These are phyloP conservation scores for Labroides dimidiatus DNA, from an alignment of 2,797 vertebrate species.

Conservation along the genomic window DNA sequence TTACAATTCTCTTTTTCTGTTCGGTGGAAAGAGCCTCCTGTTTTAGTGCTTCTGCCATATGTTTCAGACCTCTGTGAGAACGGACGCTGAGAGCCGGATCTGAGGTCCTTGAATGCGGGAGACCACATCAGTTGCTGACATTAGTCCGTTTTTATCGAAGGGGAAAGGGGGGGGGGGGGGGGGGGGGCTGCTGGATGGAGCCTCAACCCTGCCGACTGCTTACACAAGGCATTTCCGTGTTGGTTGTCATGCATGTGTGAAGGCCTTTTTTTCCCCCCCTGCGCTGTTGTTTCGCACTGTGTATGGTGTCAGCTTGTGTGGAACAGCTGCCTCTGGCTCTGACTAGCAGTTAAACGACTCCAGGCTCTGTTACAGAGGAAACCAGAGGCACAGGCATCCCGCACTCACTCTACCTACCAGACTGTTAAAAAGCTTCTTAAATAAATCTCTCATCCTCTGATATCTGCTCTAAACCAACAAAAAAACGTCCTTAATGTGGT, in stretches of 20 bases:
- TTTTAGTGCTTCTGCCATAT: conserved; percentile 59
- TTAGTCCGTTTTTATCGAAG: conserved; percentile 63
- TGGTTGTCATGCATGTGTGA: conserved; percentile 68
- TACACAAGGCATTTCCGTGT: conserved; percentile 74
- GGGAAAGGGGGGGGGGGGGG: conserved; percentile 35
- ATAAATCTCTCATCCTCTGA: not conserved
- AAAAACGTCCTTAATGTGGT: not conserved
- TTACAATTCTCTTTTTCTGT: conserved; percentile 39
- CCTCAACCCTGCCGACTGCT: conserved; percentile 58
- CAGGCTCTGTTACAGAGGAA: conserved; percentile 19
- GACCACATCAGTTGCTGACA: conserved; percentile 73
- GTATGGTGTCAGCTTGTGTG: conserved; percentile 62
- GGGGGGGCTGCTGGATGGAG: conserved; percentile 40
- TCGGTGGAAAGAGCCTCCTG: conserved; percentile 42
- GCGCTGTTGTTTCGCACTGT: conserved; percentile 63
- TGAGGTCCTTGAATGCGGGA: conserved; percentile 45
- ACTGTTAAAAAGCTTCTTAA: conserved; percentile 6
- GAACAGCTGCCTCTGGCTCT: conserved; percentile 70
- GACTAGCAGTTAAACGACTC: conserved; percentile 46
- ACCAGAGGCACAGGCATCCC: conserved; percentile 12
- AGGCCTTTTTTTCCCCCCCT: conserved; percentile 18
- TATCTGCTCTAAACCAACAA: not conserved
- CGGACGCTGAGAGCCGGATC: conserved; percentile 46
- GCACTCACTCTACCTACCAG: not conserved
- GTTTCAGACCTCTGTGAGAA: conserved; percentile 57